These are phyloP conservation scores for Trachelus tabidus DNA, from an alignment of 2,888 invertebrate genomes.

Conservation along the genomic window DNA sequence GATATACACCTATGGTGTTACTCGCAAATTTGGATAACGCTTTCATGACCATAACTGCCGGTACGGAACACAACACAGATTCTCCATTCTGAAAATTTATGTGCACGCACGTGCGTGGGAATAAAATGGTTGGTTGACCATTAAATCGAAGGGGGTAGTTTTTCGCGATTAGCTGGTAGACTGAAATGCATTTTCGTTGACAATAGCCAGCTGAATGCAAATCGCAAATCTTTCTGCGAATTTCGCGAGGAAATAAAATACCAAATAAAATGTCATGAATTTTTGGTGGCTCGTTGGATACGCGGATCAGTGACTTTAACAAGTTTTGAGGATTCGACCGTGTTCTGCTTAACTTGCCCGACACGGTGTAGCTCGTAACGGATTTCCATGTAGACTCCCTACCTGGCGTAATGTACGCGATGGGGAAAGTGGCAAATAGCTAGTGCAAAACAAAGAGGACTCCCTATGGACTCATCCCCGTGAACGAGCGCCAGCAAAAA, in stretches of 20 bases:
- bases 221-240: background rate
- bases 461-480: slow-evolving; percentile 48
- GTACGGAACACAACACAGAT: background rate
- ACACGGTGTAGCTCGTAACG: slow-evolving; percentile 11
- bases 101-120: background rate
- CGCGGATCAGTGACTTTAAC: background rate
- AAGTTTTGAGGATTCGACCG: background rate
- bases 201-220: background rate
- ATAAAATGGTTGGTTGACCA: background rate
- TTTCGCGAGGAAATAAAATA: background rate
- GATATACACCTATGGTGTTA: background rate
- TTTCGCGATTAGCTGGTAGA: background rate
- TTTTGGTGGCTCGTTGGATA: background rate
- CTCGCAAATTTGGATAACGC: background rate
- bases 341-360: slow-evolving; percentile 5
- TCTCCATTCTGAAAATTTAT: background rate
- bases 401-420: slow-evolving; percentile 30
- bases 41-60: background rate
- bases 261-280: background rate
- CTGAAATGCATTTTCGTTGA: background rate
- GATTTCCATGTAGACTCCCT: slow-evolving; percentile 11
- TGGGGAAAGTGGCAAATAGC: slow-evolving; percentile 44
- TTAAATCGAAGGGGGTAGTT: background rate
- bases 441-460: slow-evolving; percentile 46
- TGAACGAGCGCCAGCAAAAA: slow-evolving; percentile 50